Percentiles rank a stretch among this genome's conserved stretches.
Conservation (phyloP, 2,113 vertebrate genomes). For the Dromiciops gliroides region DNA sequence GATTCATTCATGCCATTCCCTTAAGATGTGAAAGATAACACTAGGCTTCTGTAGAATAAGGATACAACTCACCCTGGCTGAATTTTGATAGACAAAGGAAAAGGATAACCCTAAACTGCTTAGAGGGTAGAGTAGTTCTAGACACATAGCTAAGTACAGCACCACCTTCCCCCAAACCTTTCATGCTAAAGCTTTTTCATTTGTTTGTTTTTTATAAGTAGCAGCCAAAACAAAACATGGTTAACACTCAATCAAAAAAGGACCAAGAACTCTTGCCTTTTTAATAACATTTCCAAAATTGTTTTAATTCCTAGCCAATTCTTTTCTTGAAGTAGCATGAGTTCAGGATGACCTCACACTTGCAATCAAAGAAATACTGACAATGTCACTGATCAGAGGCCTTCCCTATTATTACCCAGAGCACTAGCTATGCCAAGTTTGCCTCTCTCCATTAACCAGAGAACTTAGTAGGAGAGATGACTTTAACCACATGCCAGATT, state of each 20-base stretch:
- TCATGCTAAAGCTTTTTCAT: not conserved
- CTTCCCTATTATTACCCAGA: not conserved
- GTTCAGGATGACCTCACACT: not conserved
- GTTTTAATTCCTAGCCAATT: not conserved
- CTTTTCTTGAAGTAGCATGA: not conserved
- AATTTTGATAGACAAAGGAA: not conserved
- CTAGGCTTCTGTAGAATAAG: not conserved
- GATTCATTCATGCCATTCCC: not conserved
- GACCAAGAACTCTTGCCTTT: not conserved
- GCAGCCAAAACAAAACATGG: not conserved
- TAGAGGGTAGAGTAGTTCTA: not conserved
- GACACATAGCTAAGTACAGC: not conserved
- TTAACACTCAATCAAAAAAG: not conserved
- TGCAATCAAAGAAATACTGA: not conserved
- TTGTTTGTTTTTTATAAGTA: not conserved
- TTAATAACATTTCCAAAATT: not conserved
- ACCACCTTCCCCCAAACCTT: not conserved
- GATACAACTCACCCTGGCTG: not conserved
- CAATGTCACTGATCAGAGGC: not conserved
- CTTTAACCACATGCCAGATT: not conserved
- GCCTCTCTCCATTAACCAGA: not conserved
- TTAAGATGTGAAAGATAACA: not conserved
- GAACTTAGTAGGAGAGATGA: not conserved
- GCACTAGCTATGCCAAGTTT: not conserved
- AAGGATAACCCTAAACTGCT: not conserved